A percentile compares a stretch with the other conserved stretches of the same genome.
Evolutionary conservation across 2,113 vertebrate genomes (phyloP).

Genomic region (Tragelaphus strepsiceros): DNA sequence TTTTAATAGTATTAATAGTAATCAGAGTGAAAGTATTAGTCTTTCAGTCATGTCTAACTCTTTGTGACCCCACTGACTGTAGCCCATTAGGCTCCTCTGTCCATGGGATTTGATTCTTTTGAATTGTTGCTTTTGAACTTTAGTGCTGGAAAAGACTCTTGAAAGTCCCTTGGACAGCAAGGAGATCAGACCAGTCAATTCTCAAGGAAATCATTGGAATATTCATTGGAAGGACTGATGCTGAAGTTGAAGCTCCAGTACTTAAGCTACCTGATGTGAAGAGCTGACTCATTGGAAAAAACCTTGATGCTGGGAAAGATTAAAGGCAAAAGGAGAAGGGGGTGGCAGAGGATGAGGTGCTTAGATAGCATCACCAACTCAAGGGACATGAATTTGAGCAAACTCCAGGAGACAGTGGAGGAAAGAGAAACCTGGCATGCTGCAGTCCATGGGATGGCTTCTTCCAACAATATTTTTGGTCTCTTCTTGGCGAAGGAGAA

Average conservation of each 20-base stretch:
- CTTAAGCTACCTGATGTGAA: not conserved
- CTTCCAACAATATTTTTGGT: not conserved
- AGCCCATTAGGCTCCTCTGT: not conserved
- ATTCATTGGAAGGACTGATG: not conserved
- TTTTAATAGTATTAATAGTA: not conserved
- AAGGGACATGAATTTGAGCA: not conserved
- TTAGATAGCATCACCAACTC: not conserved
- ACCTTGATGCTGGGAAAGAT: not conserved
- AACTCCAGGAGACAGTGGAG: not conserved
- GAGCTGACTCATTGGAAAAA: not conserved
- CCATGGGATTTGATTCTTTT: not conserved
- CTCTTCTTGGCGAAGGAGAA: conserved; percentile 7
- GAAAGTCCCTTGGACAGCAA: not conserved
- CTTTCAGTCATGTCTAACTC: not conserved
- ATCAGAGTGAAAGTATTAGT: not conserved
- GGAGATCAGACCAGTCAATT: not conserved
- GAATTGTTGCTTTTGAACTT: not conserved
- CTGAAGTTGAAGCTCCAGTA: not conserved
- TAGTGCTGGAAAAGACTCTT: not conserved
- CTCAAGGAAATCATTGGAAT: not conserved
- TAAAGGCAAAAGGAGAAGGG: not conserved
- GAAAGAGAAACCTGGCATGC: not conserved
- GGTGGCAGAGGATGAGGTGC: not conserved
- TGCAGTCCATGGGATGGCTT: not conserved
- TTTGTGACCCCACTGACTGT: not conserved